A percentile compares a stretch with the other conserved stretches of the same genome.
These are phyloP conservation scores for Resseliella maxima DNA, from an alignment of 2,888 invertebrate genomes.

Conservation along the genomic window DNA sequence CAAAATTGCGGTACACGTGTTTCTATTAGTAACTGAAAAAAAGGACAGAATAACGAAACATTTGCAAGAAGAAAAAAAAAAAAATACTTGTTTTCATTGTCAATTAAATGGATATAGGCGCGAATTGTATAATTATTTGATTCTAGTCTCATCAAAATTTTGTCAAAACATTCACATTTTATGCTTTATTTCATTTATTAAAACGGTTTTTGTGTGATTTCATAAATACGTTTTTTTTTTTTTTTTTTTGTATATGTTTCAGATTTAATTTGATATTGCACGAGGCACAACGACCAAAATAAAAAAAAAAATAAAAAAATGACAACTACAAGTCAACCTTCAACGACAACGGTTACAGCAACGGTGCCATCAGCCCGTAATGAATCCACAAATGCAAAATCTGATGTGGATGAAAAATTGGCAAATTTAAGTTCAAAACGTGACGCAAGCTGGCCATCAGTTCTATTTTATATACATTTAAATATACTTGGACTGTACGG, in stretches of 20 bases:
- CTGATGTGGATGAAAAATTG: neutral
- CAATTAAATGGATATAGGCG: too few species aligned
- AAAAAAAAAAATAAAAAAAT: neutral
- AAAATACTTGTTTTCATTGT: too few species aligned
- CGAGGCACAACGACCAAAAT: neutral
- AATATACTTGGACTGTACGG: conserved; percentile 77
- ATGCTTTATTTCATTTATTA: too few species aligned
- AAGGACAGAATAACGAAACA: too few species aligned
- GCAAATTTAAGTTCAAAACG: conserved; percentile 67
- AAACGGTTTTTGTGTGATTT: too few species aligned
- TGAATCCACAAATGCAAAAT: neutral
- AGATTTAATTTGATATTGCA: conserved; percentile 20
- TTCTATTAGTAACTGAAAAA: too few species aligned
- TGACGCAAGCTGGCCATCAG: conserved; percentile 79
- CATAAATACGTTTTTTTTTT: neutral
- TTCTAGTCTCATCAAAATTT: neutral
- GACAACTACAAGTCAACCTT: conserved; percentile 20
- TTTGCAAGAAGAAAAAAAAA: too few species aligned
- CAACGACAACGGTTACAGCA: conserved; percentile 10
- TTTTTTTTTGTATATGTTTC: neutral
- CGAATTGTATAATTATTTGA: neutral
- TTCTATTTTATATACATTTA: conserved; percentile 80
- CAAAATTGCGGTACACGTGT: too few species aligned
- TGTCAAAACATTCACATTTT: neutral
- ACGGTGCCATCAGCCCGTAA: neutral